Evolutionary conservation across 2,113 vertebrate genomes (phyloP).

Genomic region (Sclerurus mexicanus): DNA sequence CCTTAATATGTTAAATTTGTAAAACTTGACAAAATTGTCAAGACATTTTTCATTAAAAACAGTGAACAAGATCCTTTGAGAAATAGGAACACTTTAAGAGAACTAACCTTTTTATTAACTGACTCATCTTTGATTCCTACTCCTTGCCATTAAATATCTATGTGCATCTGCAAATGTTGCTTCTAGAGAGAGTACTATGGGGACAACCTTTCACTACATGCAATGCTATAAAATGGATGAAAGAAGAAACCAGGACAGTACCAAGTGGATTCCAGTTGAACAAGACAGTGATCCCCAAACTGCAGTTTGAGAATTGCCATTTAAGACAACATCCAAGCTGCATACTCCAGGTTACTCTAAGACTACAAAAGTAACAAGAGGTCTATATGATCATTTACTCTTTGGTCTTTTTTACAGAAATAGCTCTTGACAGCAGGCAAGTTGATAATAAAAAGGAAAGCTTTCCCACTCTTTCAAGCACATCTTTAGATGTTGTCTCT

Average conservation of each 20-base stretch:
- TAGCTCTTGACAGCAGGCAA: conserved; percentile 17
- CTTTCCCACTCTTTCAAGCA: conserved; percentile 25
- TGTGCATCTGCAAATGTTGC: background rate
- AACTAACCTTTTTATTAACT: background rate
- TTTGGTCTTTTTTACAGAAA: conserved; percentile 25
- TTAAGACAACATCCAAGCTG: background rate
- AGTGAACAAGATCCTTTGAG: background rate
- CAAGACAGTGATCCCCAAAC: background rate
- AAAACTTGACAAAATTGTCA: background rate
- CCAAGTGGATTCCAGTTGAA: background rate
- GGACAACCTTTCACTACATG: background rate
- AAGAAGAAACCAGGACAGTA: background rate
- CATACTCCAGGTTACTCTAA: background rate
- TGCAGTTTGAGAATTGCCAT: background rate
- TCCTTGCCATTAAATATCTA: background rate
- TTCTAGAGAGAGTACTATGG: background rate
- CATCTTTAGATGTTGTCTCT: conserved; percentile 11
- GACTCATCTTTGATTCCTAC: background rate
- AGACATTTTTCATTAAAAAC: background rate
- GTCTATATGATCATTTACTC: conserved; percentile 18
- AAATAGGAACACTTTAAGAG: background rate
- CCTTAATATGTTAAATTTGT: background rate
- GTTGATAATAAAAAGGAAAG: conserved; percentile 29
- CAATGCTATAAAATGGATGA: background rate
- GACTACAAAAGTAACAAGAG: background rate